phyloP scores from a whole-genome alignment of 2,113 vertebrate species.

The Tenebrosternarchus preto region DNA sequence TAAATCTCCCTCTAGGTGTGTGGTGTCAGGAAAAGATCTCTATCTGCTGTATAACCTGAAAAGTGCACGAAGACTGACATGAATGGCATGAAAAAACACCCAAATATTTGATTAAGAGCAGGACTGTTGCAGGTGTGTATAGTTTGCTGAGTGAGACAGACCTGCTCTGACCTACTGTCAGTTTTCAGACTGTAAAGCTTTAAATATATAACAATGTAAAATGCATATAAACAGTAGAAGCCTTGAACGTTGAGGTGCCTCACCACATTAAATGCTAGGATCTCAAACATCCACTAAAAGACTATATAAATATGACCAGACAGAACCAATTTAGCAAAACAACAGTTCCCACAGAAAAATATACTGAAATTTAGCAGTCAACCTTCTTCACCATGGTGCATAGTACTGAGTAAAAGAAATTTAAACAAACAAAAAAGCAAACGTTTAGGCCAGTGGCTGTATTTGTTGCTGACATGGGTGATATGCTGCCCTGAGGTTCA shows the following conservation, averaged over 20 bases:
- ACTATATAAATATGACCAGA: constrained; percentile 27
- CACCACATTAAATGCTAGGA: constrained; percentile 24
- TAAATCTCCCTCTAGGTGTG: neutral
- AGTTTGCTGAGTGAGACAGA: neutral
- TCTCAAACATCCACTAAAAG: constrained; percentile 33
- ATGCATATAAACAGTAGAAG: neutral
- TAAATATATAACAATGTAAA: neutral
- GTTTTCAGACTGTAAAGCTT: neutral
- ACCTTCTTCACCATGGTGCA: neutral
- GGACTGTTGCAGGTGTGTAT: neutral
- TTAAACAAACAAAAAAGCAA: neutral
- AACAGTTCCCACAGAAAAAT: constrained; percentile 40
- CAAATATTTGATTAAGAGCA: neutral
- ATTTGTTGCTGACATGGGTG: constrained; percentile 4
- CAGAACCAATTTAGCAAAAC: constrained; percentile 16
- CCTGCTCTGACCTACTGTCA: neutral
- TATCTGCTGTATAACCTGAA: constrained; percentile 40
- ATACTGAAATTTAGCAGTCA: constrained; percentile 36
- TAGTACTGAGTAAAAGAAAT: neutral
- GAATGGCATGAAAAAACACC: neutral
- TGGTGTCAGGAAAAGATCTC: constrained; percentile 22
- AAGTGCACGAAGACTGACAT: neutral
- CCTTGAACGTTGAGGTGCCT: neutral
- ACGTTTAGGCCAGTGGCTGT: neutral
- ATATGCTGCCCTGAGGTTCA: neutral